Percentiles rank a stretch among this genome's conserved stretches.
phyloP scores from a whole-genome alignment of 2,113 vertebrate species.

The Tonatia bakeri region DNA sequence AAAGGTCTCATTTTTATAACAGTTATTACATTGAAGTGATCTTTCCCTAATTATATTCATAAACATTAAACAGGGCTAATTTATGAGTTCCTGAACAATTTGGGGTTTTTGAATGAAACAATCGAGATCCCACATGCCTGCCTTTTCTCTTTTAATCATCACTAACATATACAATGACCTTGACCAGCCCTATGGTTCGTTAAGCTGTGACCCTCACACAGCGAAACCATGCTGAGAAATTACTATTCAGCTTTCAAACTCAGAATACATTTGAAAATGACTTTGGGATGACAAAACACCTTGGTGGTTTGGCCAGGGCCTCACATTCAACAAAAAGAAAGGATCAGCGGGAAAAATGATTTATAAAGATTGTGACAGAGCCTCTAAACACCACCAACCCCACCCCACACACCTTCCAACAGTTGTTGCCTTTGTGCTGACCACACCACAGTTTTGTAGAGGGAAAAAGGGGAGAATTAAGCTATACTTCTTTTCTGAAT shows the following conservation, averaged over 20 bases:
- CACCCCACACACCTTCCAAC: neutral
- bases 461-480: neutral
- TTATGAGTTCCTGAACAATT: conserved; percentile 74
- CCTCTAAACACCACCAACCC: neutral
- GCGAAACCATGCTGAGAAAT: conserved; percentile 26
- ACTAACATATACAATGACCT: conserved; percentile 50
- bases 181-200: neutral
- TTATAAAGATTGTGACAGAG: neutral
- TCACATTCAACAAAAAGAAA: neutral
- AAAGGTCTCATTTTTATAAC: conserved; percentile 77
- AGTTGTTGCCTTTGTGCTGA: neutral
- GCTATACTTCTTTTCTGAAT: neutral
- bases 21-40: conserved; percentile 75
- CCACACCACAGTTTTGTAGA: neutral
- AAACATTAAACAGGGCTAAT: conserved; percentile 76
- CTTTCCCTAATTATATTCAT: conserved; percentile 74
- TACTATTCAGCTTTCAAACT: conserved; percentile 29
- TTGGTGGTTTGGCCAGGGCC: neutral
- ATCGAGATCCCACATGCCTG: conserved; percentile 47
- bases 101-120: conserved; percentile 56
- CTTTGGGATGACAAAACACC: neutral
- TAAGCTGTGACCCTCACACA: conserved; percentile 33
- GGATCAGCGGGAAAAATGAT: neutral
- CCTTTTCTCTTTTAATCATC: conserved; percentile 49
- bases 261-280: conserved; percentile 17